Conservation (phyloP, 23 tunicate genomes). For the Diplosoma virens region DNA sequence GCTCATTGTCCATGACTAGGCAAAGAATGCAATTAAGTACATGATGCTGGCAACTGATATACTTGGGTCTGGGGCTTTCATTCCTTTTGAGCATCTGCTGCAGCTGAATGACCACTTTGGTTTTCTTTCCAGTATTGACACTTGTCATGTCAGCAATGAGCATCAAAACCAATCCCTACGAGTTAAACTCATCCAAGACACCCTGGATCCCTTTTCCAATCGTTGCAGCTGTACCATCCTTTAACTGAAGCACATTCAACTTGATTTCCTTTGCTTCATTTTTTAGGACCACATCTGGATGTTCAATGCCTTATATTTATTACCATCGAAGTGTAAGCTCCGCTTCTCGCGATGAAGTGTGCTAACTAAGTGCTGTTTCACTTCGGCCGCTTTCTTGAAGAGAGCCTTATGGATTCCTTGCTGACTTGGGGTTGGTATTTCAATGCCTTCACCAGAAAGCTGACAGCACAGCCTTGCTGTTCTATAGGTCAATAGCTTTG, state of each 20-base stretch:
- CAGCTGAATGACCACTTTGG: not conserved
- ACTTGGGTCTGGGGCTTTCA: conserved; percentile 5
- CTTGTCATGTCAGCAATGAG: not conserved
- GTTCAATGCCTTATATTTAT: conserved; percentile 9
- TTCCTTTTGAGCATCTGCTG: conserved; percentile 1
- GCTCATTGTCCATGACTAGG: conserved; percentile 21
- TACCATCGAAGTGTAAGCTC: not conserved
- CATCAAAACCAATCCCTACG: not conserved
- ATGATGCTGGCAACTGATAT: conserved; percentile 18
- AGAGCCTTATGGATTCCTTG: conserved; percentile 2
- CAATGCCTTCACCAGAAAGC: no score
- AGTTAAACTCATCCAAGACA: conserved; percentile 20
- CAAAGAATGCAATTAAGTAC: conserved; percentile 15
- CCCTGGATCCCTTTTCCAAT: not conserved
- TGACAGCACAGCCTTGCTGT: no score
- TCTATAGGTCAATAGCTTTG: no score
- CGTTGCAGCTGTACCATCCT: conserved; percentile 19
- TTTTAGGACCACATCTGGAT: not conserved
- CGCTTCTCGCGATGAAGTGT: not conserved
- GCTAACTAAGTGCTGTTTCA: not conserved
- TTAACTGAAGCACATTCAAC: not conserved
- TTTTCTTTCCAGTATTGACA: conserved; percentile 33
- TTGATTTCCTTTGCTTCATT: not conserved
- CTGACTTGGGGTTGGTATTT: conserved; percentile 2
- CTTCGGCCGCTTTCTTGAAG: conserved; percentile 5